Evolutionary conservation across 2,113 vertebrate species (phyloP), one percentile per base, ranked within the genome.

Genomic region (Peucedramus taeniatus): DNA sequence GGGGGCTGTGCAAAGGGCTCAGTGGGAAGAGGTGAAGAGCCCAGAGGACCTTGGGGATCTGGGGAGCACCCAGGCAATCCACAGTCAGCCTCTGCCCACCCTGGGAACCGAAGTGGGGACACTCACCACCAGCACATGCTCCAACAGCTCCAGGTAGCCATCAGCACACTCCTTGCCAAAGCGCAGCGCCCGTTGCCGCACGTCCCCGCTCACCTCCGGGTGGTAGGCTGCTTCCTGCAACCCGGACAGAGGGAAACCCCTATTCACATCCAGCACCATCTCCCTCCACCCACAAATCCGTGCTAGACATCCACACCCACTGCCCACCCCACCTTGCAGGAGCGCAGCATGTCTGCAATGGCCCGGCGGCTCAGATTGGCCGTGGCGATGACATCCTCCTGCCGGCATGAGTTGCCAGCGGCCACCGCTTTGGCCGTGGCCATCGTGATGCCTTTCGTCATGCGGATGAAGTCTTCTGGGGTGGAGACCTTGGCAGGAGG

Each of bases 361-460:
- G 99, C 99, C 10, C 99, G 98, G 19, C 99, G 98, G 97, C 99
- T 99, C 72, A 99, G 98, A 94, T 99, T 99, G 33, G 99, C 99
- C 0, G 99, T 99, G 82, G 99, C 99, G 0, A 99, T 99, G 92
- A 99, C 98, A 8, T 99, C 99, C 90, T 99, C 99, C 96, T 99
- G 99, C 26, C 99, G 99, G 93, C 99, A 99, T 0, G 99, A 99
- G 97, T 99, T 99, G 85, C 99, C 99, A 47, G 99, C 99, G 0
- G 99, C 99, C 93, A 99, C 99, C 0, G 99, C 99, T 97, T 99
- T 99, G 28, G 99, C 99, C 0, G 99, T 99, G 27, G 99, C 99
- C 98, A 99, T 98, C 2, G 99, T 99, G 97, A 99, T 99, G 81
- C 99, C 99, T 97, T 99, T 99, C 1, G 99, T 99, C 99, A 98